phyloP scores from a whole-genome alignment of 2,888 invertebrate species.

The Brenthis ino region DNA sequence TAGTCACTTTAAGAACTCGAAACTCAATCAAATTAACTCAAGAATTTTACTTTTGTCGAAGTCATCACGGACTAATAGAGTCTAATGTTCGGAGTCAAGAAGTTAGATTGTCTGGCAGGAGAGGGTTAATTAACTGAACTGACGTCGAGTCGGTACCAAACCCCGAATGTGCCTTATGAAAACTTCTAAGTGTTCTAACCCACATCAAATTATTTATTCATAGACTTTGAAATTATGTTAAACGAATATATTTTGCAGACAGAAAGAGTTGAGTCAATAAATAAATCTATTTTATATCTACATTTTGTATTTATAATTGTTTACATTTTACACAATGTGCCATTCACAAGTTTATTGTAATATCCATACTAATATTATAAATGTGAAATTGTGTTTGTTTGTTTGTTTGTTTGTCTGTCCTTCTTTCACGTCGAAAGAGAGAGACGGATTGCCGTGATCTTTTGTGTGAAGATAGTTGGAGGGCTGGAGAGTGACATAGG shows the following conservation, averaged over 20 bases:
- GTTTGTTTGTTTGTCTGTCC: too few relatives aligned
- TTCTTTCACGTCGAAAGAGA: too few relatives aligned
- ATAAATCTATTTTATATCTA: not conserved
- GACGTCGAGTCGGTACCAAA: conserved; percentile 22
- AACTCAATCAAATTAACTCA: conserved; percentile 17
- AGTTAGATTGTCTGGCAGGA: conserved; percentile 37
- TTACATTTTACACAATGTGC: too few relatives aligned
- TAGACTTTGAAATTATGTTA: conserved; percentile 1
- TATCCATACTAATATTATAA: too few relatives aligned
- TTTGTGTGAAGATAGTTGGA: too few relatives aligned
- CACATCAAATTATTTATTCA: conserved; percentile 33
- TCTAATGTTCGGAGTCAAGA: conserved; percentile 26
- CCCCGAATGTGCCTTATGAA: conserved; percentile 37
- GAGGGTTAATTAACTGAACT: conserved; percentile 39
- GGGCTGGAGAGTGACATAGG: too few relatives aligned
- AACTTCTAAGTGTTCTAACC: conserved; percentile 24
- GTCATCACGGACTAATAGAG: conserved; percentile 22
- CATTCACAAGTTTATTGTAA: too few relatives aligned
- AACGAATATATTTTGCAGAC: not conserved
- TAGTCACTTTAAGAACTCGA: conserved; percentile 7
- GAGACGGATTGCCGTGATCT: too few relatives aligned
- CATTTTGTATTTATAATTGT: not conserved
- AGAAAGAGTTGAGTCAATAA: not conserved
- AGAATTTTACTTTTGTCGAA: conserved; percentile 25
- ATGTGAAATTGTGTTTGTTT: too few relatives aligned